Conservation (phyloP, 2,797 vertebrate species). For the Pangasius djambal region DNA sequence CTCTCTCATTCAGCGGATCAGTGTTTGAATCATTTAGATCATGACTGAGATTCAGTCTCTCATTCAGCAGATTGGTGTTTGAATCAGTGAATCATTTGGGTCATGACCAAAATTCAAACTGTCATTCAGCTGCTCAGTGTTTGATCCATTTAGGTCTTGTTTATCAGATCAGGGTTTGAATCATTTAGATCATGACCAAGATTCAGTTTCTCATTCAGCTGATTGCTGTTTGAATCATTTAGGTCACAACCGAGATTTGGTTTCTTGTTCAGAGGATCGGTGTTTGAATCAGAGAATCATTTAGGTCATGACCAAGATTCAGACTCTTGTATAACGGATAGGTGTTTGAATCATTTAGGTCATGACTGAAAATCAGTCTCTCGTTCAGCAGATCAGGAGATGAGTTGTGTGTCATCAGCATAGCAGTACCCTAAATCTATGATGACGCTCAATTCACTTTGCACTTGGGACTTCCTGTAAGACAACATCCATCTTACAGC, state of each 20-base stretch:
- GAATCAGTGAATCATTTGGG: background rate
- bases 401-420: background rate
- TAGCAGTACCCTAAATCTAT: background rate
- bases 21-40: no score
- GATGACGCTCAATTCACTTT: background rate
- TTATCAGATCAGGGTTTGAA: background rate
- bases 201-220: background rate
- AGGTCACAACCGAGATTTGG: background rate
- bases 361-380: background rate
- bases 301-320: background rate
- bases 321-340: background rate
- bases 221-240: background rate
- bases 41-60: background rate
- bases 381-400: background rate
- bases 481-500: background rate
- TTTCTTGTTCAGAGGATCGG: background rate
- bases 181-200: background rate
- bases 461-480: background rate
- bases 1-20: no score
- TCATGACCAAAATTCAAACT: background rate
- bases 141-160: background rate
- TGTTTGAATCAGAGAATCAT: background rate
- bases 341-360: background rate
- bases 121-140: background rate
- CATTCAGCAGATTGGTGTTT: background rate